Evolutionary conservation across 2,113 vertebrate species (phyloP).

Genomic region (Chionodraco myersi): DNA sequence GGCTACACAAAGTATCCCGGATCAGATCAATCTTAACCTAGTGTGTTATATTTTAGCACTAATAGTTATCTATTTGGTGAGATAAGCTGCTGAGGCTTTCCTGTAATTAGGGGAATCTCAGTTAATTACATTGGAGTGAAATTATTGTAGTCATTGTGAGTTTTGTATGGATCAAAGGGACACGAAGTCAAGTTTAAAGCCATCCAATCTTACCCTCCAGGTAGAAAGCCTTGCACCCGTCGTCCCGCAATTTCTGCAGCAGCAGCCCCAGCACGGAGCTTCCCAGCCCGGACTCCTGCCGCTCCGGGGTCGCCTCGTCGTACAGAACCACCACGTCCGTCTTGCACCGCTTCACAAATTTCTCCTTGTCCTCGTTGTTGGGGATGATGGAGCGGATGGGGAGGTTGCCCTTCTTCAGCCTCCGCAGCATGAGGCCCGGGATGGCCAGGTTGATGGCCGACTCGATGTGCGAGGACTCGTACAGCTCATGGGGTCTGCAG

Average conservation of each 20-base stretch:
- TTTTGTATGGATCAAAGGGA: constrained; percentile 27
- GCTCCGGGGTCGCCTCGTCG: constrained; percentile 91
- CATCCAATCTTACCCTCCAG: constrained; percentile 87
- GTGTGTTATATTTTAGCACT: too few relatives aligned
- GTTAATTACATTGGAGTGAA: not conserved
- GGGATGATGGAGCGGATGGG: constrained; percentile 93
- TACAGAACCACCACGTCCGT: constrained; percentile 96
- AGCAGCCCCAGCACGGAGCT: constrained; percentile 92
- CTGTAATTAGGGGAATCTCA: not conserved
- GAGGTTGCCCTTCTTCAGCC: constrained; percentile 96
- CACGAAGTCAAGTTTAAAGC: not conserved
- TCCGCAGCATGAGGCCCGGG: constrained; percentile 95
- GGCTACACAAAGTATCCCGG: too few relatives aligned
- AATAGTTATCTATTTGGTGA: too few relatives aligned
- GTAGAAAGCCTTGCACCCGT: constrained; percentile 94
- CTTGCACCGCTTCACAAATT: constrained; percentile 90
- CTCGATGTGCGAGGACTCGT: constrained; percentile 96
- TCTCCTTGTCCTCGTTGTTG: constrained; percentile 91
- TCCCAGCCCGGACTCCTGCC: constrained; percentile 92
- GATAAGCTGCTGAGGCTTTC: too few relatives aligned
- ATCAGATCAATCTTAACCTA: too few relatives aligned
- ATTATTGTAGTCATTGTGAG: not conserved
- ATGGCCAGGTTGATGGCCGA: constrained; percentile 96
- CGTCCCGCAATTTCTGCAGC: constrained; percentile 94
- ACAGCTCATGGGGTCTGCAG: constrained; percentile 95